Base-by-base conservation (phyloP, 2,113 vertebrate genomes). In the Patagioenas fasciata region DNA sequence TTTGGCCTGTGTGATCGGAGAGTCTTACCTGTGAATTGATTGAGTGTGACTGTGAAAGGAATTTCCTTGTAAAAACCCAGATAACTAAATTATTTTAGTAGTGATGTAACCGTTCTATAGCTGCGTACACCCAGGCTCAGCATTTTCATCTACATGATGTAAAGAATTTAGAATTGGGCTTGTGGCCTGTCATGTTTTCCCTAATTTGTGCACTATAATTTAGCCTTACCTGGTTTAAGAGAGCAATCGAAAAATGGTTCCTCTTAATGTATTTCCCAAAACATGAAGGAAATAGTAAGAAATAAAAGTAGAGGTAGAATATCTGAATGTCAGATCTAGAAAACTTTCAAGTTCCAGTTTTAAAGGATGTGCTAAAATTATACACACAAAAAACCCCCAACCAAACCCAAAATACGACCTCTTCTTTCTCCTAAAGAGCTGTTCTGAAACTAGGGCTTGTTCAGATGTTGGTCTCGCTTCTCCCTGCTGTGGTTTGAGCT, bases 131-230 rank as follows among this genome's bases (percentile, higher is more conserved):
- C 16, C 64, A 44, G 19, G 13, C 58, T 77, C 32, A 48, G 38
- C 9, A 13, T 61, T 77, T 90, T 83, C 24, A 26, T 60, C 17
- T 72, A 0, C 0, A 0, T 34, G n/a, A 29, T 13, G 15, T 34
- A 47, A 65, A 25, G 13, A 75, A 38, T 64, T 51, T 26, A 24
- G 38, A 79, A 38, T 18, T 73, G 57, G 26, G 23, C 29, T 89
- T 80, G 10, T 10, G 36, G 34, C 29, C 57, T 85, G 13, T 53
- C 26, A 20, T 8, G 3, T 62, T 93, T 88, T 67, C 47, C 13
- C 13, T 29, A 3, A 36, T 80, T 69, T 21, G 7, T 34, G 51
- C 13, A 8, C 13, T 77, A 4, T 48, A 73, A 34, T 84, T 80
- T 48, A 61, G 36, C 18, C 2, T 25, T 70, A 14, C 11, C 5